Evolutionary conservation across 35 echinoderm and acorn worm species (phyloP).

Genomic region (Heliocidaris tuberculata): DNA sequence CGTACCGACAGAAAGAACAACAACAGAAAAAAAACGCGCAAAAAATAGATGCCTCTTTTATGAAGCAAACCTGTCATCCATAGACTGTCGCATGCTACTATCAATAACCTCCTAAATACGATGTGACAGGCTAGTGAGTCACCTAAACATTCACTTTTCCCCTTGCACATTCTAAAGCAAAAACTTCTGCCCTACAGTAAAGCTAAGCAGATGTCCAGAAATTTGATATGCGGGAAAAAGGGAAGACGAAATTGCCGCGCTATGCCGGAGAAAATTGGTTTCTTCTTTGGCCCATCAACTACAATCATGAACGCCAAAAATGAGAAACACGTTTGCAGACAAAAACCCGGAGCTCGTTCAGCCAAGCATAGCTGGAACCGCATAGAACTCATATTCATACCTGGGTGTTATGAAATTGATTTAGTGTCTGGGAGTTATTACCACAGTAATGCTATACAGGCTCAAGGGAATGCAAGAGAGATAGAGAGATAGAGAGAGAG

Average conservation of each 20-base stretch:
- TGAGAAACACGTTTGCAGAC: neutral
- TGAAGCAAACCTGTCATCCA: neutral
- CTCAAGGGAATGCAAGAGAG: no score
- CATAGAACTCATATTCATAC: neutral
- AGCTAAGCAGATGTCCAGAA: conserved; percentile 9
- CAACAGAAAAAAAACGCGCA: neutral
- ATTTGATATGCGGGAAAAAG: neutral
- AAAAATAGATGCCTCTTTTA: neutral
- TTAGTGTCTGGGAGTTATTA: neutral
- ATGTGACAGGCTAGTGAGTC: neutral
- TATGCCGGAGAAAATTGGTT: conserved; percentile 10
- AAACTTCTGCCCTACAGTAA: conserved; percentile 5
- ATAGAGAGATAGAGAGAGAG: no score
- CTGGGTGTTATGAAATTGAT: neutral
- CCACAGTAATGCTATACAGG: neutral
- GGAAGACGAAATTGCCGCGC: neutral
- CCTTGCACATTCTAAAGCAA: neutral
- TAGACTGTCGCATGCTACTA: neutral
- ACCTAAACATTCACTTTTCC: neutral
- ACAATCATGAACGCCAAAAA: neutral
- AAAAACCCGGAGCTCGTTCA: neutral
- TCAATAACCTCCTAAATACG: neutral
- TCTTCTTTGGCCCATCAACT: neutral
- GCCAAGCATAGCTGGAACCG: neutral
- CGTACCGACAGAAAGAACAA: no score